phyloP scores from a whole-genome alignment of 2,797 vertebrate genomes.

The Chromobotia macracanthus region DNA sequence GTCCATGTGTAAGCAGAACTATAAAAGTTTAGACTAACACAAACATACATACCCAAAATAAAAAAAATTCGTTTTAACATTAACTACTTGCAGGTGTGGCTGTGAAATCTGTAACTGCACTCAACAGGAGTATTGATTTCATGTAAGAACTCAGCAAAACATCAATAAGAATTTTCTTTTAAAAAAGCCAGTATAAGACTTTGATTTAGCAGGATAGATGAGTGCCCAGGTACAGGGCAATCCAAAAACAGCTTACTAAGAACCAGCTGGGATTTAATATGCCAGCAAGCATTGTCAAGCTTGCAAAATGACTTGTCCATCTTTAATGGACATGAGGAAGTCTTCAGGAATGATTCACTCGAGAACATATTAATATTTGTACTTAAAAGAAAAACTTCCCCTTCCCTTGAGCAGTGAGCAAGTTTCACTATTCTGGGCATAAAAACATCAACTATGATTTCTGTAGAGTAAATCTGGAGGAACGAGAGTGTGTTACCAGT shows the following conservation, averaged over 20 bases:
- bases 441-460: neutral
- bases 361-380: too few species aligned
- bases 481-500: neutral
- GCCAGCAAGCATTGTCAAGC: conserved; percentile 1
- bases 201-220: conserved; percentile 56
- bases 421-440: too few species aligned
- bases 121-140: conserved; percentile 62
- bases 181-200: conserved; percentile 63
- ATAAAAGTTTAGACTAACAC: too few species aligned
- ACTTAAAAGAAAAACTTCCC: too few species aligned
- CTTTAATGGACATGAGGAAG: neutral
- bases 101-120: conserved; percentile 46
- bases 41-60: neutral
- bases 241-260: conserved; percentile 30
- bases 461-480: neutral
- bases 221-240: conserved; percentile 41
- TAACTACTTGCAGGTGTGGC: neutral
- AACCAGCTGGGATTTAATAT: conserved; percentile 22
- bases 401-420: too few species aligned
- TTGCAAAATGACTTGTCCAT: conserved; percentile 6
- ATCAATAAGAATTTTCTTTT: conserved; percentile 65
- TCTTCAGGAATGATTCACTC: too few species aligned
- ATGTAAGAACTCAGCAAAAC: conserved; percentile 65
- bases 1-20: too few species aligned
- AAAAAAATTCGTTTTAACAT: conserved; percentile 10